phyloP scores from a whole-genome alignment of 2,888 invertebrate species.

The Drosophila multiciliata region DNA sequence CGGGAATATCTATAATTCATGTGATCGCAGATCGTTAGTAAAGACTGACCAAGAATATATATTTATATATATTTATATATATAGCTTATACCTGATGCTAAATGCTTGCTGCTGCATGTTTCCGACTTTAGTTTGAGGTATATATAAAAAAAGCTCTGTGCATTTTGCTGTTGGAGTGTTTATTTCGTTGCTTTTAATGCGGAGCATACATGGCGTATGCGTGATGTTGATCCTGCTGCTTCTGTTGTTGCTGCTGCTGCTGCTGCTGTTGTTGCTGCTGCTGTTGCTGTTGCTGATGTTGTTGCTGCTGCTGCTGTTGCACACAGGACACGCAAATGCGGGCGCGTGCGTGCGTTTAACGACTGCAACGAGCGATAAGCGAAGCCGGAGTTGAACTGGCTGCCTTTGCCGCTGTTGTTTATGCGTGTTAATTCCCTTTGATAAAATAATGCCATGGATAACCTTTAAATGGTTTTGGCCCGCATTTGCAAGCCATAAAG shows the following conservation, averaged over 20 bases:
- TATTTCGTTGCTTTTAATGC: conserved; percentile 60
- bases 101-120: neutral
- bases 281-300: neutral
- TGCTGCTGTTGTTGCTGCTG: neutral
- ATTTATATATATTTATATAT: neutral
- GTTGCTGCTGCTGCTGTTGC: conserved; percentile 35
- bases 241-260: neutral
- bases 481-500: conserved; percentile 68
- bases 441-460: conserved; percentile 81
- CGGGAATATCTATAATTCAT: no score
- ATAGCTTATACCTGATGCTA: neutral
- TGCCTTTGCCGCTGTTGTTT: conserved; percentile 59
- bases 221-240: conserved; percentile 36
- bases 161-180: neutral
- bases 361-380: conserved; percentile 74
- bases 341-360: conserved; percentile 77
- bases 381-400: conserved; percentile 21
- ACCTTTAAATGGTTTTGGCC: conserved; percentile 79
- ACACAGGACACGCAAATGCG: conserved; percentile 71
- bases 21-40: no score
- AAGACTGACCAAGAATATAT: neutral
- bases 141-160: neutral
- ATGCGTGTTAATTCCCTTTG: conserved; percentile 81
- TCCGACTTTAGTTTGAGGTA: neutral
- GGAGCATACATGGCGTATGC: conserved; percentile 55